Base-by-base conservation (phyloP, 2,113 vertebrate species). In the Entomyzon cyanotis region DNA sequence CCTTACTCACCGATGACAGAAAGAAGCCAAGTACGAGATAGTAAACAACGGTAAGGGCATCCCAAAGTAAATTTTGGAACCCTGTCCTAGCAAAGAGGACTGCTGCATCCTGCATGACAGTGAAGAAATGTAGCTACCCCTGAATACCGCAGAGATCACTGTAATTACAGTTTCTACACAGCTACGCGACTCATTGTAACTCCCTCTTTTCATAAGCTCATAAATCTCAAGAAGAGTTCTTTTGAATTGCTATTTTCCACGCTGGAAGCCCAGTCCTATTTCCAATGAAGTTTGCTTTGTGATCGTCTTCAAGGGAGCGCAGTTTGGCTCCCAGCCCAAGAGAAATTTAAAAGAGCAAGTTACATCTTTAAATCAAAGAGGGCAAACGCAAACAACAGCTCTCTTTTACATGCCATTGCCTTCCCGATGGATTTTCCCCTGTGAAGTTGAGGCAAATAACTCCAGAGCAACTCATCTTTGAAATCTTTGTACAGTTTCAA, bases 281-380 rank as follows among this genome's bases (percentile, higher is more conserved):
- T 78, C 73, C 90, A 96, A 56, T 53, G 88, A 97, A 97, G 79
- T 89, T 30, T 5, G 14, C 94, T 90, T 90, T 93, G 93, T 96
- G 83, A 94, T 92, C 8, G 0, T 81, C 88, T 96, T 96, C 95
- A 96, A 96, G 94, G 56, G 67, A 95, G 60, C 27, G 20, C 20
- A 75, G 18, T 67, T 84, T 96, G 90, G 94, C 94, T 78, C 46
- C 21, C 49, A 47, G 95, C 83, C 95, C 90, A 84, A 86, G 41
- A 77, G 62, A 94, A 95, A 96, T 81, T 92, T 90, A 84, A 90
- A 92, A 75, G 95, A 95, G n/a, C 77, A 79, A 96, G 92, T 84
- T 94, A 89, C 86, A 95, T 93, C 93, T 95, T 93, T 95, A 90
- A 95, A 93, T 95, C 64, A 97, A 96, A 95, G 95, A 71, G 10